Percentiles rank a stretch among this genome's conserved stretches.
Conservation (phyloP, 1,140 invertebrate species). For the Procambarus virginalis region DNA sequence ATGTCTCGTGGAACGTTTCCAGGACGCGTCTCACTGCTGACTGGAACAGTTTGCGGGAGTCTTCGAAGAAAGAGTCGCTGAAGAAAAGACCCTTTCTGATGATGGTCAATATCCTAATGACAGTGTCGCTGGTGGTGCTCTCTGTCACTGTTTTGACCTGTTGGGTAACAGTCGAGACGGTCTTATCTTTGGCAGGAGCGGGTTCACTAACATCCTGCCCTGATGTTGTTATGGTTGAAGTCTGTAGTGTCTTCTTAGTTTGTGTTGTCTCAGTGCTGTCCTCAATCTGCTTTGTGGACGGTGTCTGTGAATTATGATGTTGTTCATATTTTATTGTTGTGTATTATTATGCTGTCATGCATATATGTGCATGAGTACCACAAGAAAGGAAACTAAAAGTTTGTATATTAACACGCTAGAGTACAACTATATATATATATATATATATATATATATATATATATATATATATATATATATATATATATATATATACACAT, state of each 20-base stretch:
- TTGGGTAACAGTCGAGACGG: not conserved
- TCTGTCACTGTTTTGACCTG: not conserved
- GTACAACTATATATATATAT: no score
- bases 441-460: no score
- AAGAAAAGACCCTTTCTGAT: constrained; percentile 43
- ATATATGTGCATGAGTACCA: no score
- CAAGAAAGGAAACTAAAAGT: no score
- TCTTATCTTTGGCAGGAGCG: not conserved
- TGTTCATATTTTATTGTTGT: no score
- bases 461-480: no score
- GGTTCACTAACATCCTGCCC: constrained; percentile 14
- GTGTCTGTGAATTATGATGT: not conserved
- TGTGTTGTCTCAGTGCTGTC: not conserved
- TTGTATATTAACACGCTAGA: no score
- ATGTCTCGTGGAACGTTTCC: constrained; percentile 33
- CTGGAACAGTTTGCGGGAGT: constrained; percentile 44
- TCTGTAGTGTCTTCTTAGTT: constrained; percentile 1
- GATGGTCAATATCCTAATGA: constrained; percentile 18
- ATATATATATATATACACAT: no score
- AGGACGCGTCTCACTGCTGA: constrained; percentile 33
- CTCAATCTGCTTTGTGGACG: not conserved
- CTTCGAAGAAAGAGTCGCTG: constrained; percentile 50
- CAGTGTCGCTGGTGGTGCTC: not conserved
- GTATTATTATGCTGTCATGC: no score
- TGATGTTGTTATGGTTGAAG: not conserved